Evolutionary conservation across 2,888 invertebrate species (phyloP), one percentile per base, ranked within the genome.

Genomic region (Nymphalis c-album): DNA sequence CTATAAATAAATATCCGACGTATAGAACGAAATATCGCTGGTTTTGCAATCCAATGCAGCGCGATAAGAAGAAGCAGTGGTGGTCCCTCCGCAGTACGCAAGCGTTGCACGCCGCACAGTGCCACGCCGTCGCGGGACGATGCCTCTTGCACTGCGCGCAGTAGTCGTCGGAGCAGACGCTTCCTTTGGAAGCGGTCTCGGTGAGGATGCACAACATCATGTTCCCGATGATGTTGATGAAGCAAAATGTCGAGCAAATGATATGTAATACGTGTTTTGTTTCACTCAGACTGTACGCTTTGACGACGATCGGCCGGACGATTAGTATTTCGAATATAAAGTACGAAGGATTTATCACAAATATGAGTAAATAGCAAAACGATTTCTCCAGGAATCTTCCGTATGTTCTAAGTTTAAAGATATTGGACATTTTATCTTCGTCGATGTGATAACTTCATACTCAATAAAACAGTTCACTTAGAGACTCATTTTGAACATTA

Each of bases 61-160:
- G 95, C 1, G 96, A 95, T 0, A 96, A 95, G 84, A 98, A 97
- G 70, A 95, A 93, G 80, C 98, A 96, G 80, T 97, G 96, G 84
- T 97, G 97, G 79, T 97, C 98, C 70, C 98, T 91, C 77, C 95
- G 95, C 5, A 95, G 79, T 63, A 98, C 95, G 81, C 98, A 99
- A 0, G 93, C 90, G 60, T 96, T 93, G 85, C 98, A 99, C 0
- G 89, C 92, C 47, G 91, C 91, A 79, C 98, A 99, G 81, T 98
- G 98, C 94, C 97, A 97, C 1, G 97, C 95, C 50, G 96, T 93
- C 1, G 95, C 95, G 0, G 97, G 96, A 5, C 94, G 93, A 5
- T 94, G 67, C 18, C 93, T 87, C 76, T 96, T 95, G 83, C 98
- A 98, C 0, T 87, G 80, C 0, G 94, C 84, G 84, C 98, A 99